phyloP scores from a whole-genome alignment of 92 coral and sea anemone genomes.

The Umimayanthus chanpuru region DNA sequence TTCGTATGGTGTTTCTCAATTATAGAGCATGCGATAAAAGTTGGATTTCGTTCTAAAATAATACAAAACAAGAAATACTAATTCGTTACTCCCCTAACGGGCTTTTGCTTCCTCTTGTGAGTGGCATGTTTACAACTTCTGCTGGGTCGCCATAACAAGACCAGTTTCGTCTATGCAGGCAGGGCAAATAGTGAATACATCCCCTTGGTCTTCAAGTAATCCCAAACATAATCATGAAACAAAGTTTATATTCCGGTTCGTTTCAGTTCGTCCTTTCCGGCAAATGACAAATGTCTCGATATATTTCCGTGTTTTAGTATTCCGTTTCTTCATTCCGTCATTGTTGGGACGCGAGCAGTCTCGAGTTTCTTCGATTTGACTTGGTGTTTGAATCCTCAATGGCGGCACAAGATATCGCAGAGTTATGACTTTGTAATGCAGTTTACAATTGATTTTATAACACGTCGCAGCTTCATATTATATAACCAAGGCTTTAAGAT shows the following conservation, averaged over 20 bases:
- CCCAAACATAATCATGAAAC: too few relatives aligned
- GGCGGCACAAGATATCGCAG: not conserved
- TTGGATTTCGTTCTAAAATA: not conserved
- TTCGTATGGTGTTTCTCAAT: not conserved
- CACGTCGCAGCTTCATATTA: not conserved
- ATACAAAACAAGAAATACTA: not conserved
- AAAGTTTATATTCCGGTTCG: too few relatives aligned
- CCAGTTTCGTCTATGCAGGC: constrained; percentile 42
- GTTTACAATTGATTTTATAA: not conserved
- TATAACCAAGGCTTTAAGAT: not conserved
- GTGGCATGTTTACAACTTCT: constrained; percentile 50
- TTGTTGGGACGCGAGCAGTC: constrained; percentile 5
- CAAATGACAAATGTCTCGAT: too few relatives aligned
- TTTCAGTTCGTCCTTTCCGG: too few relatives aligned
- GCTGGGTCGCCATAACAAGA: constrained; percentile 59
- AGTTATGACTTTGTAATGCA: constrained; percentile 13
- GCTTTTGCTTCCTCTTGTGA: constrained; percentile 42
- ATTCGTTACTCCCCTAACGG: constrained; percentile 42
- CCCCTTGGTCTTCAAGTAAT: too few relatives aligned
- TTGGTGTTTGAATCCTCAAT: not conserved
- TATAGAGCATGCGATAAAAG: not conserved
- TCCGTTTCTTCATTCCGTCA: too few relatives aligned
- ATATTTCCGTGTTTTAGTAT: too few relatives aligned
- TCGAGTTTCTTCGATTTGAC: not conserved
- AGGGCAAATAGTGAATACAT: constrained; percentile 45